Evolutionary conservation across 2,888 invertebrate genomes (phyloP).

Genomic region (Tiliacea citrago): DNA sequence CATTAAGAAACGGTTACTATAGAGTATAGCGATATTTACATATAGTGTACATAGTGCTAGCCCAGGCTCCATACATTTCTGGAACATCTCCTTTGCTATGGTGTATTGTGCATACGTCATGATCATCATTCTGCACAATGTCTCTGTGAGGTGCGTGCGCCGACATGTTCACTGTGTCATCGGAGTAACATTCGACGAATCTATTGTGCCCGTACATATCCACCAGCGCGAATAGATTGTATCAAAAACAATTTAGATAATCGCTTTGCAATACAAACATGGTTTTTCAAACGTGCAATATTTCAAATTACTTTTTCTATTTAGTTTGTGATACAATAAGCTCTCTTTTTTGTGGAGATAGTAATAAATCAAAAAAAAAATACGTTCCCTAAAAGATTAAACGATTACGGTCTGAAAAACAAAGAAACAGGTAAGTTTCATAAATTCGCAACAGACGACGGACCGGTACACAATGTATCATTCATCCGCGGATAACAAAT

Average conservation of each 20-base stretch:
- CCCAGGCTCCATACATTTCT: no score
- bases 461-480: background rate
- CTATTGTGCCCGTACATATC: background rate
- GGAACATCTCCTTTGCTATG: no score
- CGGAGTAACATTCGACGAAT: background rate
- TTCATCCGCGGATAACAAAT: background rate
- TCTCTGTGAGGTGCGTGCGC: background rate
- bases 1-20: no score
- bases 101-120: background rate
- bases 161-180: background rate
- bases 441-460: background rate
- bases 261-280: slow-evolving; percentile 13
- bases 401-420: background rate
- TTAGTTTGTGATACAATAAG: background rate
- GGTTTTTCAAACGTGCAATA: background rate
- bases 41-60: no score
- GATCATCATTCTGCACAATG: background rate
- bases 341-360: background rate
- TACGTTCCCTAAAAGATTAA: background rate
- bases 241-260: slow-evolving; percentile 1
- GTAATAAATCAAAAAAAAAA: background rate
- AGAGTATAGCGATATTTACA: no score
- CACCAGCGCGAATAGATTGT: background rate
- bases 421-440: slow-evolving; percentile 1
- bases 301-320: background rate